Percentiles rank a stretch among this genome's conserved stretches.
Conservation (phyloP, 2,113 vertebrate species). For the Rattus rattus region DNA sequence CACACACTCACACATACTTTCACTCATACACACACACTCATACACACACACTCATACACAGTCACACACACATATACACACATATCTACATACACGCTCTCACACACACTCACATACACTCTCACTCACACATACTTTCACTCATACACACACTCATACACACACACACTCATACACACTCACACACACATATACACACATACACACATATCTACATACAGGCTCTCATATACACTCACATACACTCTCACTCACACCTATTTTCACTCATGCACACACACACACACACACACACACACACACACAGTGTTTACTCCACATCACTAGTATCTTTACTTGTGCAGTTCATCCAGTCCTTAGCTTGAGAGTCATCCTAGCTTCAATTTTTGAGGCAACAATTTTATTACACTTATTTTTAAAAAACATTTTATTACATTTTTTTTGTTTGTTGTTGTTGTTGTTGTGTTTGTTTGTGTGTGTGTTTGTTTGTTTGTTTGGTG, state of each 20-base stretch:
- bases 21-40: not conserved
- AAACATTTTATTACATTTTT: not conserved
- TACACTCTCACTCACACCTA: not conserved
- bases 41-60: not conserved
- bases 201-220: no score
- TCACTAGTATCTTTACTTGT: not conserved
- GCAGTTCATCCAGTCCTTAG: not conserved
- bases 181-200: fast-evolving
- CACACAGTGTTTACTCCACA: fast-evolving
- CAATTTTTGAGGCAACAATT: no score
- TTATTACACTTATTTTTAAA: not conserved
- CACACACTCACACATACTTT: not conserved
- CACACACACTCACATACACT: not conserved
- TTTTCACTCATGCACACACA: not conserved
- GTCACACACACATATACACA: no score
- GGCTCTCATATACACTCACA: not conserved
- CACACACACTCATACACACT: fast-evolving
- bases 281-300: not conserved
- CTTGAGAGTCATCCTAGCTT: not conserved
- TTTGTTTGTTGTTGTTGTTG: no score
- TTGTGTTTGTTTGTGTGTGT: no score
- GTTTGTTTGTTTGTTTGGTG: not conserved
- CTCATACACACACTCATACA: not conserved
- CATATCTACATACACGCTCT: no score
- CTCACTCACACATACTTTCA: not conserved